These are phyloP conservation scores for Glareola pratincola DNA, from an alignment of 2,113 vertebrate species.

Conservation along the genomic window DNA sequence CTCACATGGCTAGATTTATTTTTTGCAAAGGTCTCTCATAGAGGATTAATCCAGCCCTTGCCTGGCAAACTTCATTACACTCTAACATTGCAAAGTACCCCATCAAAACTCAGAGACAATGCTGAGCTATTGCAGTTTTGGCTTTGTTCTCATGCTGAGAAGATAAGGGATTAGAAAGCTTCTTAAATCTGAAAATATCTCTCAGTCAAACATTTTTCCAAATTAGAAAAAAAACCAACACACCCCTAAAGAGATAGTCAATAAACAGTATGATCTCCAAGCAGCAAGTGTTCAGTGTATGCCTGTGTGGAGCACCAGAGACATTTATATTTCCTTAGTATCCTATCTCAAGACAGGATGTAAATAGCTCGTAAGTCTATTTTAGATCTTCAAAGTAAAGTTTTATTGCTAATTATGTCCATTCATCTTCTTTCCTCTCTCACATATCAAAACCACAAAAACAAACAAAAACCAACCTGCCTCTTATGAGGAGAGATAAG, in stretches of 20 bases:
- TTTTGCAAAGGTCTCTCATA: background rate
- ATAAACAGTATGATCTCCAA: background rate
- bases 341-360: background rate
- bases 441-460: background rate
- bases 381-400: background rate
- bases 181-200: background rate
- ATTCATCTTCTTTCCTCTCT: background rate
- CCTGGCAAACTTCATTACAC: background rate
- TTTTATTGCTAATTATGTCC: background rate
- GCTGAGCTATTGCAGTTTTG: background rate
- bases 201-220: background rate
- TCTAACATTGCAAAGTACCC: background rate
- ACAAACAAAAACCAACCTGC: background rate
- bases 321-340: background rate
- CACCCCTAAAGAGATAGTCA: background rate
- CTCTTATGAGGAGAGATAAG: background rate
- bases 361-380: background rate
- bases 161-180: slow-evolving; percentile 19
- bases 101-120: background rate
- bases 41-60: slow-evolving; percentile 1
- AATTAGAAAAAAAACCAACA: background rate
- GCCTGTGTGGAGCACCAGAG: background rate
- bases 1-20: background rate
- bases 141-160: background rate
- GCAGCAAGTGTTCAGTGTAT: background rate